Conservation (phyloP, 2,888 invertebrate species). For the Acanthacorydalis orientalis region DNA sequence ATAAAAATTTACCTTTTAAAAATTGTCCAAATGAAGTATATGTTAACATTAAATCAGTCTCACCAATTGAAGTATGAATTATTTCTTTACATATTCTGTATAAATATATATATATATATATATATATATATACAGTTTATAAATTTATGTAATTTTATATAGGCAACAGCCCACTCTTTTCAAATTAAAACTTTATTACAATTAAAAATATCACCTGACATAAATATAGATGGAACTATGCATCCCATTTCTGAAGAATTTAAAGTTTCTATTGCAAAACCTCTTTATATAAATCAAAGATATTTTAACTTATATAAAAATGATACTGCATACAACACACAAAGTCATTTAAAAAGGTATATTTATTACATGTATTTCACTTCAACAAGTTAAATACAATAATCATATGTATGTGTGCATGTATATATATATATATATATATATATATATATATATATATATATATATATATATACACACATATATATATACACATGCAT, state of each 20-base stretch:
- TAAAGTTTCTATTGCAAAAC: constrained; percentile 31
- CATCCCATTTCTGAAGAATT: constrained; percentile 31
- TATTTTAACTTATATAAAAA: background rate
- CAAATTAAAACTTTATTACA: constrained; percentile 28
- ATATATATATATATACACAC: no score
- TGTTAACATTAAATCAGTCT: constrained; percentile 25
- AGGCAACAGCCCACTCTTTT: constrained; percentile 22
- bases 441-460: no score
- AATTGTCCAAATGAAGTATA: constrained; percentile 26
- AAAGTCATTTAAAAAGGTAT: background rate
- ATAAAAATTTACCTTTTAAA: constrained; percentile 27
- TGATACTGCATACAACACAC: background rate
- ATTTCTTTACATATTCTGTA: background rate
- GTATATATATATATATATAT: no score
- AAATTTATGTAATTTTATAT: constrained; percentile 8
- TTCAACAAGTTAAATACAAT: no score
- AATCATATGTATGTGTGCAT: no score
- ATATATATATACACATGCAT: no score
- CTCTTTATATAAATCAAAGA: constrained; percentile 21
- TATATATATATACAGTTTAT: background rate
- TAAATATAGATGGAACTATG: constrained; percentile 22
- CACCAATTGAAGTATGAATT: constrained; percentile 22
- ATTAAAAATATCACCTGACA: constrained; percentile 26
- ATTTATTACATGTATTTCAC: no score
- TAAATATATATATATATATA: no score